These are phyloP conservation scores for Otolemur crassicaudatus DNA, from an alignment of 2,797 vertebrate genomes.

Conservation along the genomic window DNA sequence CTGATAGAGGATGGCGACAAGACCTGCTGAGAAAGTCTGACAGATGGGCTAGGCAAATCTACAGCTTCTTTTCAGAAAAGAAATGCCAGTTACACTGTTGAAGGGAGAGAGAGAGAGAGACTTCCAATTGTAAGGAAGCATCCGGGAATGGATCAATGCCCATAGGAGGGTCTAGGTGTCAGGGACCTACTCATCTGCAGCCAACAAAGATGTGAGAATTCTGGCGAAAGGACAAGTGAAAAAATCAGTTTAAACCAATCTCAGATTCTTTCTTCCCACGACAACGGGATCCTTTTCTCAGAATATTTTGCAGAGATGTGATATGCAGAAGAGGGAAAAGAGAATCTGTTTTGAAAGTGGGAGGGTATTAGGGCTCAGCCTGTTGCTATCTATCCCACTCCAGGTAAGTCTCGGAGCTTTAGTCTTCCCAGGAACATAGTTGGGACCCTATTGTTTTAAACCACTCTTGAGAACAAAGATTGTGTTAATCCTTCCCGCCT, in stretches of 20 bases:
- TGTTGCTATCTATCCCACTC: not conserved
- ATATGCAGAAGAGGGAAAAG: not conserved
- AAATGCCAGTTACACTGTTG: not conserved
- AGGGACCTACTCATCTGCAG: not conserved
- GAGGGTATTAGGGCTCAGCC: not conserved
- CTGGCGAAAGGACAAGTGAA: not conserved
- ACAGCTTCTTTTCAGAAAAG: not conserved
- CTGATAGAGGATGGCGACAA: not conserved
- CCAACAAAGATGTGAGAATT: not conserved
- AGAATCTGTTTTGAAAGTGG: not conserved
- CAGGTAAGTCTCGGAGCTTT: not conserved
- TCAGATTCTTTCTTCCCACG: not conserved
- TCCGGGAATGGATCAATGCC: not conserved
- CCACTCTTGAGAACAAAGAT: not conserved
- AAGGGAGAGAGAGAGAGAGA: not conserved
- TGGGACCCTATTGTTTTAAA: not conserved
- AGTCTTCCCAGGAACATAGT: not conserved
- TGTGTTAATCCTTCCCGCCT: not conserved
- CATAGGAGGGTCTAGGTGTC: not conserved
- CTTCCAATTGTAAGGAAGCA: not conserved
- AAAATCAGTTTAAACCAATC: not conserved
- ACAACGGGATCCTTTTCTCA: not conserved
- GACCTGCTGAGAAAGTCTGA: not conserved
- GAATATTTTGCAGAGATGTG: not conserved
- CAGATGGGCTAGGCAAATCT: not conserved